These are phyloP conservation scores for Hephaestus fuliginosus DNA, from an alignment of 2,797 vertebrate species.

Conservation along the genomic window DNA sequence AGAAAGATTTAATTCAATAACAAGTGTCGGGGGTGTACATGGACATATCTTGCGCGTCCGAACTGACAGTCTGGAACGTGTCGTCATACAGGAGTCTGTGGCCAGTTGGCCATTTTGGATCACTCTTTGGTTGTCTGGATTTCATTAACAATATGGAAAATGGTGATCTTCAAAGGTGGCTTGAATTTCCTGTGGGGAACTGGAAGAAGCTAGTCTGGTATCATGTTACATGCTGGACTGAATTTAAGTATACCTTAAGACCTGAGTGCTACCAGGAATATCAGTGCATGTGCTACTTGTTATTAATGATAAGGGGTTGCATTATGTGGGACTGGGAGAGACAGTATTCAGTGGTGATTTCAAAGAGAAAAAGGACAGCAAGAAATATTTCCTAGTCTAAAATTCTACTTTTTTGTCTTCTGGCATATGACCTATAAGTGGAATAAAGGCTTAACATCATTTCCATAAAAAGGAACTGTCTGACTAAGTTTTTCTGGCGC, in stretches of 20 bases:
- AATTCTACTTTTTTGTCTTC: constrained; percentile 20
- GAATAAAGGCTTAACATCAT: constrained; percentile 35
- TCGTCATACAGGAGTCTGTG: constrained; percentile 52
- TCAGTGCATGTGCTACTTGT: constrained; percentile 46
- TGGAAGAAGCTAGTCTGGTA: constrained; percentile 71
- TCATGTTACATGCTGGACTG: constrained; percentile 80
- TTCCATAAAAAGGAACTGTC: constrained; percentile 18
- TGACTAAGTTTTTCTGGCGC: constrained; percentile 1
- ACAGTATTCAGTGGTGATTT: constrained; percentile 16
- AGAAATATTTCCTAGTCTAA: constrained; percentile 3
- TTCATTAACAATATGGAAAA: constrained; percentile 86
- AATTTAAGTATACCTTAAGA: constrained; percentile 77
- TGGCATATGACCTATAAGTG: not conserved
- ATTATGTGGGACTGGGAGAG: constrained; percentile 16
- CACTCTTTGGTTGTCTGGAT: constrained; percentile 74
- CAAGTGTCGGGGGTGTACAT: constrained; percentile 14
- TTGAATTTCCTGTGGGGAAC: constrained; percentile 81
- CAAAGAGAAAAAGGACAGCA: constrained; percentile 22
- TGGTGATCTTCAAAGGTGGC: constrained; percentile 80
- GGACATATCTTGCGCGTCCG: constrained; percentile 36
- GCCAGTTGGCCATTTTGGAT: constrained; percentile 59
- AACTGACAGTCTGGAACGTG: constrained; percentile 49
- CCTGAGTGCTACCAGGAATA: constrained; percentile 66
- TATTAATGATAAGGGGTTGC: constrained; percentile 43
- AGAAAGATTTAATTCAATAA: constrained; percentile 25